Evolutionary conservation across 2,113 vertebrate genomes (phyloP).

Genomic region (Malurus alboscapulatus): DNA sequence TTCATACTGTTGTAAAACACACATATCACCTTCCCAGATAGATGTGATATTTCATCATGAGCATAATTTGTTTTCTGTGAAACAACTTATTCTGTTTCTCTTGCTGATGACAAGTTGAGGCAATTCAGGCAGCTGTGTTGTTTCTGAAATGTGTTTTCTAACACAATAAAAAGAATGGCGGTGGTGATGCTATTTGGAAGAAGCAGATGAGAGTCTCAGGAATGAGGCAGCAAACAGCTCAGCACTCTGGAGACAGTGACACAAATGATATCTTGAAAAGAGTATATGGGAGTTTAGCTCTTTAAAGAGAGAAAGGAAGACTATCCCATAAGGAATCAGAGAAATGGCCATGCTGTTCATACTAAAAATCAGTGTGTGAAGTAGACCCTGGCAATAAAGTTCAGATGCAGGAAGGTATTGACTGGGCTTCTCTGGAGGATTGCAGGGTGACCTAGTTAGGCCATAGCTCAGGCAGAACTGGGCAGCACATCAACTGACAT

Average conservation of each 20-base stretch:
- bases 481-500: background rate
- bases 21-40: background rate
- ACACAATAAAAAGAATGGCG: background rate
- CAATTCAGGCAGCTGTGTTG: background rate
- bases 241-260: background rate
- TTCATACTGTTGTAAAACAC: background rate
- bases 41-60: background rate
- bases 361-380: background rate
- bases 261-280: background rate
- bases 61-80: background rate
- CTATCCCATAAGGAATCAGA: background rate
- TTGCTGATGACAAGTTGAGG: background rate
- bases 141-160: background rate
- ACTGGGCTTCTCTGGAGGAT: background rate
- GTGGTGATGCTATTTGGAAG: background rate
- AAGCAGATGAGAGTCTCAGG: background rate
- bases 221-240: background rate
- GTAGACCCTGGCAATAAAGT: background rate
- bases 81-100: background rate
- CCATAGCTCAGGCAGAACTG: background rate
- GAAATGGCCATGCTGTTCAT: background rate
- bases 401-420: background rate
- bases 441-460: rapidly evolving
- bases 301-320: background rate
- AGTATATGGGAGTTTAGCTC: background rate